Conservation (phyloP, 2,888 invertebrate species). For the Machimus rusticus region DNA sequence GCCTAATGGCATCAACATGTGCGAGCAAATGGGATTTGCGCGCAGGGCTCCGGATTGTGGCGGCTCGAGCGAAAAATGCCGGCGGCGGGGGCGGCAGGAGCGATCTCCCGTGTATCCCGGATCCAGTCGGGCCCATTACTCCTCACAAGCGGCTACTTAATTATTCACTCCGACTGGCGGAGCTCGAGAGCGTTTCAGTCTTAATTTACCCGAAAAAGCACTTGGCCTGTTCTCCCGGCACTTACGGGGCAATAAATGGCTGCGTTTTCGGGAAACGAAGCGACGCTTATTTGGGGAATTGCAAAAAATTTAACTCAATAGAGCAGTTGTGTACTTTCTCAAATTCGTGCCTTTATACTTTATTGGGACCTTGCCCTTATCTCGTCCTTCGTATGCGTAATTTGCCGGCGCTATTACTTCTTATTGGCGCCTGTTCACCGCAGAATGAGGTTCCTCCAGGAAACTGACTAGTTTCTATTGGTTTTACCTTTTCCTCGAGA, state of each 20-base stretch:
- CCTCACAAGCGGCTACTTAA: not conserved
- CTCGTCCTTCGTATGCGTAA: not conserved
- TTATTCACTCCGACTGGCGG: not conserved
- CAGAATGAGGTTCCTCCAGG: not conserved
- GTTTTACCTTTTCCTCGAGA: not conserved
- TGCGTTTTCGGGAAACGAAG: not conserved
- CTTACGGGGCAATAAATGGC: not conserved
- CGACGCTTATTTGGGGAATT: not conserved
- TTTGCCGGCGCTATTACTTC: not conserved
- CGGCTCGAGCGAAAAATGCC: not conserved
- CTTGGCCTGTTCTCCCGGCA: not conserved
- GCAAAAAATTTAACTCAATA: not conserved
- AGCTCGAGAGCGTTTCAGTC: not conserved
- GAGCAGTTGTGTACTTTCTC: not conserved
- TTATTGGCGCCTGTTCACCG: not conserved
- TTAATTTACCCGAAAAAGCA: not conserved
- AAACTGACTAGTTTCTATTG: not conserved
- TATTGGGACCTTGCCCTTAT: not conserved
- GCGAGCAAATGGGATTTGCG: slow-evolving; percentile 8
- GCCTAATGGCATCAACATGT: slow-evolving; percentile 23
- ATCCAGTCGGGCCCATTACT: not conserved
- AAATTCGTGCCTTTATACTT: not conserved
- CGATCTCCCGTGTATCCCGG: not conserved
- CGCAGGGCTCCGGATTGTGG: not conserved
- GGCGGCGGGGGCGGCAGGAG: not conserved